Evolutionary conservation across 2,888 invertebrate species (phyloP), one percentile per base, ranked within the genome.

Genomic region (Clivina fossor): DNA sequence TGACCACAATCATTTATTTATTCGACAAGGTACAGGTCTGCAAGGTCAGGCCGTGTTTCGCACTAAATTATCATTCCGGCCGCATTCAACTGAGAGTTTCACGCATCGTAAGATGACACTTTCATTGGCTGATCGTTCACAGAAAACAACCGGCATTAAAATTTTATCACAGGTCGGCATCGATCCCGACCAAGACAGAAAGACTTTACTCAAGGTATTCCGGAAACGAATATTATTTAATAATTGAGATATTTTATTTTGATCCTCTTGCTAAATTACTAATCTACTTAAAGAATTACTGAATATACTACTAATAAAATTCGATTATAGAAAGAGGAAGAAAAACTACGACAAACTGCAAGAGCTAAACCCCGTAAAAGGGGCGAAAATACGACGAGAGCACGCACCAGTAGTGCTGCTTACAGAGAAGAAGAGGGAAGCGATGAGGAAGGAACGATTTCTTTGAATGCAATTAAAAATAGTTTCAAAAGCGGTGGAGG

Each of bases 91-190:
- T 0, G 98, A 99, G 71, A 97, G 97, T 16, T 95, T 97, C 76
- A 99, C 99, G 0, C 98, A 99, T 74, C 84, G 96, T 63, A 99
- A 99, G 81, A 97, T 99, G 90, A 99, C 98, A 0, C 81, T 98
- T 75, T 97, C 96, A 0, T 78, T 98, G 63, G 98, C 98, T 0
- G 98, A 99, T 75, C 82, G 96, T 48, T 90, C 93, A 35, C 87
- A 91, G 46, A 96, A 96, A 75, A 90, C 93, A 0, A 87, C 90
- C 1, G 93, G 94, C 46, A 97, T 99, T 67, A 96, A 97, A 76
- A 93, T 99, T 53, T 77, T 99, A 63, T 93, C 95, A 1, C 93
- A 92, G 73, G 92, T 94, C 30, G 94, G 93, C 3, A 82, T 83
- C 59, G 96, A 99, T 76, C 99, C 99, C 0, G 98, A 98, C 69